Conservation (phyloP, 2,113 vertebrate species). For the Pagrus major region DNA sequence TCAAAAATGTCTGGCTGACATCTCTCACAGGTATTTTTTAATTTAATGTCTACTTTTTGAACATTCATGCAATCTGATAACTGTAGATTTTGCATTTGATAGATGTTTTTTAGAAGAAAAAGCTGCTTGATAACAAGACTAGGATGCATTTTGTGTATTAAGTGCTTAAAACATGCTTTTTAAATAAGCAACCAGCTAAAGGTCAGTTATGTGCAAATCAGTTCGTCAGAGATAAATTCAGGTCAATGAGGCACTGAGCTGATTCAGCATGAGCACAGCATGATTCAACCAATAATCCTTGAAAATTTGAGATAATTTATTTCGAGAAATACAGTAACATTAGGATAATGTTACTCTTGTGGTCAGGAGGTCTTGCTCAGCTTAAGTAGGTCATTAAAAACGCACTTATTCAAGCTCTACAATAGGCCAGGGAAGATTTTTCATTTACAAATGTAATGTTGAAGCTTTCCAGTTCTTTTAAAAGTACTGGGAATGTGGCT, state of each 20-base stretch:
- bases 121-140: not conserved
- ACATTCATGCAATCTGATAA: not conserved
- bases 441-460: not conserved
- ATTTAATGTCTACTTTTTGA: conserved; percentile 22
- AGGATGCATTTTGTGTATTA: not conserved
- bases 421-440: not conserved
- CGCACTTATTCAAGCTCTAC: not conserved
- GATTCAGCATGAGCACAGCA: not conserved
- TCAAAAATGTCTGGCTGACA: conserved; percentile 6
- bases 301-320: not conserved
- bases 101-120: not conserved
- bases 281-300: not conserved
- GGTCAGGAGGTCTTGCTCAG: not conserved
- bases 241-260: not conserved
- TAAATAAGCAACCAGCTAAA: not conserved
- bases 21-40: conserved; percentile 46
- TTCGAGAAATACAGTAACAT: not conserved
- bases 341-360: not conserved
- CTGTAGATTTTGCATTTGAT: not conserved
- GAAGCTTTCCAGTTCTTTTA: not conserved
- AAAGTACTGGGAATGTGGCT: not conserved
- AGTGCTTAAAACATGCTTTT: not conserved
- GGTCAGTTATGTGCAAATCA: not conserved
- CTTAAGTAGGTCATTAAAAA: conserved; percentile 7
- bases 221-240: not conserved